These are phyloP conservation scores for Leptodactylus fuscus DNA, from an alignment of 2,113 vertebrate species.

Conservation along the genomic window DNA sequence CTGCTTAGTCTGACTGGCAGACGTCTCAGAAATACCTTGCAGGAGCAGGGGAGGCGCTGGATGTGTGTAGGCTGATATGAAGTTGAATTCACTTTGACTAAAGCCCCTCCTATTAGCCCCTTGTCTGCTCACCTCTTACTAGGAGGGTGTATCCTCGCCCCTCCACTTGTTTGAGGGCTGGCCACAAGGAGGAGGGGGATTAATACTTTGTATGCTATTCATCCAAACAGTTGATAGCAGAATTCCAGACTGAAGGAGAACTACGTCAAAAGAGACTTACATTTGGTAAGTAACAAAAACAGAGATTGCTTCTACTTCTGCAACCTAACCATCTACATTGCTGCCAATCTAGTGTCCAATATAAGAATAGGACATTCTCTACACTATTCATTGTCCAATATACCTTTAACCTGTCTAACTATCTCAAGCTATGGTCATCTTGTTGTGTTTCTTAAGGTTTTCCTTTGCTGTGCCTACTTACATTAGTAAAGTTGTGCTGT, in stretches of 20 bases:
- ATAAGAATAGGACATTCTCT: too few relatives aligned
- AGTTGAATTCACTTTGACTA: background rate
- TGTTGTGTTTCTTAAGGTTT: background rate
- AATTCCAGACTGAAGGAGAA: slow-evolving; percentile 25
- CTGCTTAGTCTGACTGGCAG: background rate
- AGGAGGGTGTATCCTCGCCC: slow-evolving; percentile 10
- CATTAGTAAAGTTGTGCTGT: background rate
- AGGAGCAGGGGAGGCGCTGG: background rate
- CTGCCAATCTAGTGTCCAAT: too few relatives aligned
- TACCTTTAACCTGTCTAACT: too few relatives aligned
- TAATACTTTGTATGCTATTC: slow-evolving; percentile 53
- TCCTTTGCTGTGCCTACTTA: background rate
- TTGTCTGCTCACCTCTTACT: slow-evolving; percentile 15
- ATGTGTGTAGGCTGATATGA: slow-evolving; percentile 22
- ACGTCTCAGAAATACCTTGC: slow-evolving; percentile 8
- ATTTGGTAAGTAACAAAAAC: slow-evolving; percentile 18
- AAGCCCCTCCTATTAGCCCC: background rate
- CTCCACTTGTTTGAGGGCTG: slow-evolving; percentile 47
- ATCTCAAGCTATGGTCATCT: background rate
- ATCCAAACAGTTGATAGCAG: slow-evolving; percentile 52
- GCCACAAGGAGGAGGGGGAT: slow-evolving; percentile 36
- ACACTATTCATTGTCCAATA: too few relatives aligned
- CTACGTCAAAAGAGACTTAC: slow-evolving; percentile 4
- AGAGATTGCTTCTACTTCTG: background rate
- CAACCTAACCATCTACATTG: too few relatives aligned